Conservation (phyloP, 2,888 invertebrate species). For the Hypomecis punctinalis region DNA sequence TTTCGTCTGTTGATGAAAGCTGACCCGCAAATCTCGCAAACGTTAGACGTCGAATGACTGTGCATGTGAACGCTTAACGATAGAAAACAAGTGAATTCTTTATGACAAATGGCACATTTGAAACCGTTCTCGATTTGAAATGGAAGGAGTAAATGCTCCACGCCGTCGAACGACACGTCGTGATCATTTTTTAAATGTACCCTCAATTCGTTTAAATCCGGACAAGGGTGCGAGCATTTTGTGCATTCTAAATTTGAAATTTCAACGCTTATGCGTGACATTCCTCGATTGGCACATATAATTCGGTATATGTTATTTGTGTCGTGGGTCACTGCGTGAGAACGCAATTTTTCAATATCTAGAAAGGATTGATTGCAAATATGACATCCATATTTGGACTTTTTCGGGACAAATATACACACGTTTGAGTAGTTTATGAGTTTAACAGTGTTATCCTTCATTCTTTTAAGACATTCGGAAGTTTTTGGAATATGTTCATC, state of each 20-base stretch:
- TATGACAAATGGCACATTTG: slow-evolving; percentile 53
- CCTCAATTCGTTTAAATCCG: slow-evolving; percentile 47
- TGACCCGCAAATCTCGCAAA: slow-evolving; percentile 60
- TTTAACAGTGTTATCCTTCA: slow-evolving; percentile 54
- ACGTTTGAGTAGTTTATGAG: slow-evolving; percentile 64
- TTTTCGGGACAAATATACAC: slow-evolving; percentile 59
- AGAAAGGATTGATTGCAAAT: slow-evolving; percentile 55
- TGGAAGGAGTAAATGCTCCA: slow-evolving; percentile 56
- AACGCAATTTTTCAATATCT: slow-evolving; percentile 51
- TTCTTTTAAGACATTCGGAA: background rate
- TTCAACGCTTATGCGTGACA: slow-evolving; percentile 59
- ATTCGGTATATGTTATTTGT: slow-evolving; percentile 46
- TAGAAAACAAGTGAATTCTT: slow-evolving; percentile 52
- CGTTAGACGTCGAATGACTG: slow-evolving; percentile 55
- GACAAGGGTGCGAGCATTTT: slow-evolving; percentile 48
- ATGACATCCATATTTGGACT: slow-evolving; percentile 60
- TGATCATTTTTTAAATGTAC: slow-evolving; percentile 55
- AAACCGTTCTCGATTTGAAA: slow-evolving; percentile 52
- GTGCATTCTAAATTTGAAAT: slow-evolving; percentile 60
- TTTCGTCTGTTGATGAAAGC: slow-evolving; percentile 58
- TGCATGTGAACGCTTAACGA: slow-evolving; percentile 61
- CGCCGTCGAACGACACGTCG: slow-evolving; percentile 45
- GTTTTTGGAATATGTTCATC: too few relatives aligned
- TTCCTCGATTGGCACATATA: slow-evolving; percentile 44
- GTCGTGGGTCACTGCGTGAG: slow-evolving; percentile 52